phyloP scores from a whole-genome alignment of 2,113 vertebrate genomes.

The human region GRCh38 chr4:103447501-103448000 shows the following conservation, averaged over 20 bases:
- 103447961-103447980: not conserved
- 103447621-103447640: not conserved
- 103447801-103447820: not conserved
- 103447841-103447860: not conserved
- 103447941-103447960: not conserved
- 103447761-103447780: not conserved
- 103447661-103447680: not conserved
- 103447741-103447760: slow-evolving; percentile 16
- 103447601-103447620: no score
- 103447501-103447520: not conserved
- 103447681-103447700: not conserved
- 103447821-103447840: not conserved
- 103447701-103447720: not conserved
- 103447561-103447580: not conserved
- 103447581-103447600: not conserved
- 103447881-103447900: not conserved
- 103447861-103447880: not conserved
- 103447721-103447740: not conserved
- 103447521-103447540: not conserved
- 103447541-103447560: not conserved
- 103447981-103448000: not conserved
- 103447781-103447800: not conserved
- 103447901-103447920: not conserved
- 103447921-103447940: not conserved
- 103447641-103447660: not conserved